Evolutionary conservation across 2,797 vertebrate genomes (phyloP).

Genomic region (Tenualosa ilisha): DNA sequence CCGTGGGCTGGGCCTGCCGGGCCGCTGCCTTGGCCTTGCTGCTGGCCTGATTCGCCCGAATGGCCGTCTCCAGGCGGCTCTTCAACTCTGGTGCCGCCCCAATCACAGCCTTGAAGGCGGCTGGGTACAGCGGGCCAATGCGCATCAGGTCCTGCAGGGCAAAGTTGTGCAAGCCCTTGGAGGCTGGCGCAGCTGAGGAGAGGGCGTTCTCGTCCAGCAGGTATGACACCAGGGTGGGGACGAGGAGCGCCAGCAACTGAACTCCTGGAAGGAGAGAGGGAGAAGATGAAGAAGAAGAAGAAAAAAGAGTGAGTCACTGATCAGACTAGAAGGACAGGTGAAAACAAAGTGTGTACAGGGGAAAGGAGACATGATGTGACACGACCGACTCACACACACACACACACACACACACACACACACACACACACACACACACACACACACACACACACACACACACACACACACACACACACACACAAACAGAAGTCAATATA

Average conservation of each 20-base stretch:
- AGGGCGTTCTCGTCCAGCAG: constrained; percentile 91
- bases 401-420: constrained; percentile 12
- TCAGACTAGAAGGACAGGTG: constrained; percentile 7
- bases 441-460: neutral
- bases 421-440: constrained; percentile 14
- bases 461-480: too few relatives aligned
- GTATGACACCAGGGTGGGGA: constrained; percentile 94
- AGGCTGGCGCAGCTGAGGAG: constrained; percentile 80
- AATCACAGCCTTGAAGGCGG: constrained; percentile 95
- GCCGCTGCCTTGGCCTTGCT: constrained; percentile 88
- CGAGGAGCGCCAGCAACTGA: constrained; percentile 91
- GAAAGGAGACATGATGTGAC: neutral
- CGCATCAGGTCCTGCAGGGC: constrained; percentile 97
- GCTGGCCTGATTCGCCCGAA: constrained; percentile 93
- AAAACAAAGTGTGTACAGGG: neutral
- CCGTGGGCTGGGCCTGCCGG: constrained; percentile 83
- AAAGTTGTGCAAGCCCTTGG: constrained; percentile 92
- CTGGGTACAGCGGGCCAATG: constrained; percentile 94
- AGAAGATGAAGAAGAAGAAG: neutral
- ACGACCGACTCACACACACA: neutral
- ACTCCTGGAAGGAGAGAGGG: constrained; percentile 74
- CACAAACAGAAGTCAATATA: neutral
- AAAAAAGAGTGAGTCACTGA: neutral
- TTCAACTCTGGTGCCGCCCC: constrained; percentile 96
- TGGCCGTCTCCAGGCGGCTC: constrained; percentile 89